Evolutionary conservation across 1,140 invertebrate genomes (phyloP).

Genomic region (Drosophila novamexicana): DNA sequence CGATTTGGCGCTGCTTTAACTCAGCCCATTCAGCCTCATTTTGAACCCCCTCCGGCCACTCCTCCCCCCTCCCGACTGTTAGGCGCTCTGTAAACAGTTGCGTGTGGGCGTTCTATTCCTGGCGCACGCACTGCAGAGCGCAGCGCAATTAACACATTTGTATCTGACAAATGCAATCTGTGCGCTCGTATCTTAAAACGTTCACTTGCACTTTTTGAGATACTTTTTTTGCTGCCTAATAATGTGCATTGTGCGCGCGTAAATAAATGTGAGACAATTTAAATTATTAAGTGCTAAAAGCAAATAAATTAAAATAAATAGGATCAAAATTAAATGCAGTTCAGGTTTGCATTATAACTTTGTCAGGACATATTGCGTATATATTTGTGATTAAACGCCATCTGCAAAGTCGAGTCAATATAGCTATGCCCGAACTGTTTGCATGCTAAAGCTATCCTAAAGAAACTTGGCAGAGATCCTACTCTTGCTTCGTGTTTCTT

Average conservation of each 20-base stretch:
- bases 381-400: too few species aligned
- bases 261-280: constrained; percentile 37
- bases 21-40: constrained; percentile 21
- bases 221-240: constrained; percentile 4
- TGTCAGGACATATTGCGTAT: too few species aligned
- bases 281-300: constrained; percentile 47
- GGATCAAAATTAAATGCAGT: neutral
- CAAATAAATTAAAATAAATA: constrained; percentile 25
- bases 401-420: too few species aligned
- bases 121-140: constrained; percentile 60
- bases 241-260: constrained; percentile 29
- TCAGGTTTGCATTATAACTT: too few species aligned
- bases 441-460: too few species aligned
- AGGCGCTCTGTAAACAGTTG: constrained; percentile 39
- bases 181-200: constrained; percentile 54
- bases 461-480: too few species aligned
- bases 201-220: constrained; percentile 47
- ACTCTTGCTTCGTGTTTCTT: too few species aligned
- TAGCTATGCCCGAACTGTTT: too few species aligned
- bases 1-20: constrained; percentile 29
- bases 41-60: neutral
- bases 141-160: constrained; percentile 79
- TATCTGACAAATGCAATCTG: constrained; percentile 80
- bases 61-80: constrained; percentile 5
- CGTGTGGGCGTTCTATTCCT: constrained; percentile 80